A percentile compares a stretch with the other conserved stretches of the same genome.
phyloP scores from a whole-genome alignment of 2,113 vertebrate species.

The Scytalopus superciliaris region DNA sequence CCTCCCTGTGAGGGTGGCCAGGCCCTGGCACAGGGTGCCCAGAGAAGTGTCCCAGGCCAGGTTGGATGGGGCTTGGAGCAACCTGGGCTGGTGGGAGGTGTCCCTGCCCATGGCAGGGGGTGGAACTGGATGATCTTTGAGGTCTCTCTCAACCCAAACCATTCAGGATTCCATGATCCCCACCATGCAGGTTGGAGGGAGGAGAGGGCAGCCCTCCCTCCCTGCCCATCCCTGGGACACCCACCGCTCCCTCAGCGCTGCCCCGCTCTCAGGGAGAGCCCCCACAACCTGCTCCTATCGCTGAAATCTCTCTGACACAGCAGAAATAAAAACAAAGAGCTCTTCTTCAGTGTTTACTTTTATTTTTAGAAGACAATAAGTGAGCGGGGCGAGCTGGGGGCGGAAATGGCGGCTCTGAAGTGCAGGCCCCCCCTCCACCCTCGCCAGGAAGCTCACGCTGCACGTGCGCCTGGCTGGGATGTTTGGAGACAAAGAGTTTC shows the following conservation, averaged over 20 bases:
- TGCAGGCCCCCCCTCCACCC: neutral
- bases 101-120: neutral
- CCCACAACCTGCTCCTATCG: neutral
- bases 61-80: rapidly evolving
- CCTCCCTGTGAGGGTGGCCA: rapidly evolving
- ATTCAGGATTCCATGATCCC: neutral
- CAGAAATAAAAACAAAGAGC: neutral
- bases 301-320: neutral
- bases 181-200: neutral
- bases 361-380: slow-evolving; percentile 50
- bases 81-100: rapidly evolving
- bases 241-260: neutral
- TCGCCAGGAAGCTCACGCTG: slow-evolving; percentile 12
- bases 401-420: slow-evolving; percentile 35
- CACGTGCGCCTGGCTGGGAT: neutral
- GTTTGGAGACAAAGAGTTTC: slow-evolving; percentile 49
- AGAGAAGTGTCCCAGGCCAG: neutral
- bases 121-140: neutral
- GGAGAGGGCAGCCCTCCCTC: neutral
- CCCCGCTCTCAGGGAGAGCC: neutral
- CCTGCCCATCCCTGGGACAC: neutral
- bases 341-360: slow-evolving; percentile 22
- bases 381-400: neutral
- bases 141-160: neutral
- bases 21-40: neutral